Base-by-base conservation (phyloP, 1,140 invertebrate genomes). In the Brachionus plicatilis region DNA sequence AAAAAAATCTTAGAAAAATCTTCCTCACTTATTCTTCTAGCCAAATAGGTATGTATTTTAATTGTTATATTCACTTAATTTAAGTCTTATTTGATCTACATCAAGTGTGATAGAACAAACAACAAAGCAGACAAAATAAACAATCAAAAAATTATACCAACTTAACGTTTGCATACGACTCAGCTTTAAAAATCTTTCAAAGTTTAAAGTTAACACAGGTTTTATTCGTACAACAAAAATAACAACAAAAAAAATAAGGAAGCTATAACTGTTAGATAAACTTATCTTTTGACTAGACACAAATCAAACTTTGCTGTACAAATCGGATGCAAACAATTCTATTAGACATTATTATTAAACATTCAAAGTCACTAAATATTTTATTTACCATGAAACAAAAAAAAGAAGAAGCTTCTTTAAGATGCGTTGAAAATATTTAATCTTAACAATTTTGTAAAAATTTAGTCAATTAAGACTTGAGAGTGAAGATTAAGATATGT, bases 111-210 rank as follows among this genome's bases (percentile, higher is more conserved):
- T 68, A 33, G 33, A 68, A 33, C 66, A 68, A 68, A 68, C 24
- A 68, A 68, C 33, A 33, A 29, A 33, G 66, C 17, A 68, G 66
- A 68, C 66, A 68, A 68, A 68, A 68, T 68, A 68, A 68, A 68
- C 17, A 68, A 37, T 14, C 14, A 41, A 68, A 9, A 41, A 65
- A 65, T 12, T 68, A n/a, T 33, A 41, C 5, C 14, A 68, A 68
- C 33, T 68, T 29, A 14, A 29, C 66, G 66, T 68, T 29, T 68
- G 33, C 14, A 68, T 68, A 24, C 27, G 27, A 68, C 66, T 68
- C 66, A 68, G 33, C 3, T 68, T 68, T n/a, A 41, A 29, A 68
- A 68, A n/a, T 33, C 33, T 60, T 60, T 53, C 47, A n/a, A 53
- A 14, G 17, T 17, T 60, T 60, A 9, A 60, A 60, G n/a, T 60